A percentile compares a stretch with the other conserved stretches of the same genome.
These are phyloP conservation scores for Agriopis aurantiaria DNA, from an alignment of 2,888 invertebrate genomes.

Conservation along the genomic window DNA sequence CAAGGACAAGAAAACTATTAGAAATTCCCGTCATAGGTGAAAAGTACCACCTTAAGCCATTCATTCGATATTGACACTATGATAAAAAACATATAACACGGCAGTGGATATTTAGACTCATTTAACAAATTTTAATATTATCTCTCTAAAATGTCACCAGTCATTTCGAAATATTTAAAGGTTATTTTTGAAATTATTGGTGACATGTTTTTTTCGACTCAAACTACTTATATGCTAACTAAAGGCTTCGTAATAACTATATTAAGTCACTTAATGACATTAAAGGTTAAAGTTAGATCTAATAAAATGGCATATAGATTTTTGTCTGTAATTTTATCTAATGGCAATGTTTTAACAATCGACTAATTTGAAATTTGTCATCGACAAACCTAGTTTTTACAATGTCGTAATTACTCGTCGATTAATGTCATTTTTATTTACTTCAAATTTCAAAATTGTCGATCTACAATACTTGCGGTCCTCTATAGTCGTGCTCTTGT, in stretches of 20 bases:
- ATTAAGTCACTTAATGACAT: conserved; percentile 9
- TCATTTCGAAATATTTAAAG: neutral
- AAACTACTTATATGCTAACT: neutral
- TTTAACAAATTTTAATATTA: neutral
- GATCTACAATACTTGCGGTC: neutral
- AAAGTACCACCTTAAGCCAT: neutral
- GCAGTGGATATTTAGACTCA: neutral
- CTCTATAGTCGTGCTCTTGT: neutral
- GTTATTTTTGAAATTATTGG: neutral
- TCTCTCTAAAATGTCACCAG: neutral
- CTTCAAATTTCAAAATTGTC: neutral
- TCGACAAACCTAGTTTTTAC: neutral
- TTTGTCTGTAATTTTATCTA: neutral
- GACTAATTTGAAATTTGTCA: neutral
- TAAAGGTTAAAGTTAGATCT: conserved; percentile 1
- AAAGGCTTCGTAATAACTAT: conserved; percentile 1
- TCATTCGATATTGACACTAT: neutral
- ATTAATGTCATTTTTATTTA: neutral
- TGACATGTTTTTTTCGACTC: neutral
- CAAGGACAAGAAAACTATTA: too few relatives aligned
- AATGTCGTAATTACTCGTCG: neutral
- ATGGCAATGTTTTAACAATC: neutral
- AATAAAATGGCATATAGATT: conserved; percentile 7
- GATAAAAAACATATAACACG: neutral
- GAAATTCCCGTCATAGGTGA: too few relatives aligned